Conservation (phyloP, 2,113 vertebrate species). For the Crotalus horridus region DNA sequence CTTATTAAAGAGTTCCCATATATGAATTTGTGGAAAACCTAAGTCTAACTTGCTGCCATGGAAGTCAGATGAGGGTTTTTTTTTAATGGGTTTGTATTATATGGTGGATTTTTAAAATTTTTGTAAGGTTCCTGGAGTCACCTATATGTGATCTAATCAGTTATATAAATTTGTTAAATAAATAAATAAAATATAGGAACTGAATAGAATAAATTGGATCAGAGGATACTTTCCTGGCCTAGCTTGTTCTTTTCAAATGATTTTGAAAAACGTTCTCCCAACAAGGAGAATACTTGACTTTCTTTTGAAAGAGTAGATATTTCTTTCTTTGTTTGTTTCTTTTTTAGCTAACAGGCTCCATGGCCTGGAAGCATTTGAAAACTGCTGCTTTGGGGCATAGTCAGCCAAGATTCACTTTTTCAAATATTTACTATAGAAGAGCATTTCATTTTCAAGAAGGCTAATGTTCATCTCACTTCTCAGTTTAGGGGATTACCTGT, state of each 20-base stretch:
- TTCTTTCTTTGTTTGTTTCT: neutral
- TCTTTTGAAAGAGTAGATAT: slow-evolving; percentile 4
- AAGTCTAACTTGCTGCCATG: neutral
- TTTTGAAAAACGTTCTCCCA: slow-evolving; percentile 12
- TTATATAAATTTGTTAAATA: too few species aligned
- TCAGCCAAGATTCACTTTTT: neutral
- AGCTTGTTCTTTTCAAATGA: neutral
- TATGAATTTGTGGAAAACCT: neutral
- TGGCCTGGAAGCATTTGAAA: neutral
- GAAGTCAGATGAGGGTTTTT: too few species aligned
- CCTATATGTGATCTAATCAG: too few species aligned
- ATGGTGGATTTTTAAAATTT: too few species aligned
- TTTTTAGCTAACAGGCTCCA: neutral
- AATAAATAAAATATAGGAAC: too few species aligned
- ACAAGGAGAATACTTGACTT: slow-evolving; percentile 5
- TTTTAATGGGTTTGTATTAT: too few species aligned
- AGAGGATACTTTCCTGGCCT: neutral
- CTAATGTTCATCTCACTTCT: neutral
- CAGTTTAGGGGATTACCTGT: neutral
- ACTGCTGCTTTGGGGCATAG: neutral
- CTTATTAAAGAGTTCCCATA: neutral
- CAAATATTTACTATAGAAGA: neutral
- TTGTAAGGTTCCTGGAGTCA: too few species aligned
- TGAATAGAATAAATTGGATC: neutral
- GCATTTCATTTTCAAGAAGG: neutral